Evolutionary conservation across 2,113 vertebrate genomes (phyloP), one percentile per base, ranked within the genome.

Genomic region (Corynorhinus townsendii): DNA sequence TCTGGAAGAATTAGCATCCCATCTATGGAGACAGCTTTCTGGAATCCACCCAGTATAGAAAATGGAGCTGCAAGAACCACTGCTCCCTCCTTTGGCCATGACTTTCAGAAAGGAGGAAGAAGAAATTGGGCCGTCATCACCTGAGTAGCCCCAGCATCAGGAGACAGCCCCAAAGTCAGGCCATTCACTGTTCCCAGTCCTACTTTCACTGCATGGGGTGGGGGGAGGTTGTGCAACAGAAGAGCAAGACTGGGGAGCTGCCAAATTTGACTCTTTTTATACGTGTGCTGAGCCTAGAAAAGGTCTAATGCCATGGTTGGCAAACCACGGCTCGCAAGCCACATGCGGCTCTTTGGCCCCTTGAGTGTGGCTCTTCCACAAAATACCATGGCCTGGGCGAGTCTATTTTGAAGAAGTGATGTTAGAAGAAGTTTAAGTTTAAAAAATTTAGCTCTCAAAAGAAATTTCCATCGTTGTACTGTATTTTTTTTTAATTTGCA

Each of bases 1-100:
- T 92, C 83, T 73, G 16, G 80, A 95, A 96, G 87, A 96, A 92
- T 72, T 69, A 80, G 68, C 30, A 85, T 43, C 19, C 17, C 7
- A 38, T 85, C 85, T 62, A 43, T 8, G 12, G 43, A 91, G 38
- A 75, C 30, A 87, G 49, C 68, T 64, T 90, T 95, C 54, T 90
- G 84, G 73, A 95, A 90, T 9, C 33, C 45, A 77, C 26, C 62
- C 49, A 47, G 40, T n/a, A 81, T 84, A 96, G 30, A 33, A 90
- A 86, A 30, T 30, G 15, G 24, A 93, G 69, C 91, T 52, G 20
- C 81, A n/a, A 68, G 56, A 83, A 82, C 11, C 52, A n/a, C 16
- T 14, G 16, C 24, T 80, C 62, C 82, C 33, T 91, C 69, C 5
- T 68, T 59, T 16, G 20, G 2, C 35, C 22, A 7, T 30, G 54